Conservation (phyloP, 30 jellyfish, hydroid and myxozoan genomes). For the Pelagia noctiluca region DNA sequence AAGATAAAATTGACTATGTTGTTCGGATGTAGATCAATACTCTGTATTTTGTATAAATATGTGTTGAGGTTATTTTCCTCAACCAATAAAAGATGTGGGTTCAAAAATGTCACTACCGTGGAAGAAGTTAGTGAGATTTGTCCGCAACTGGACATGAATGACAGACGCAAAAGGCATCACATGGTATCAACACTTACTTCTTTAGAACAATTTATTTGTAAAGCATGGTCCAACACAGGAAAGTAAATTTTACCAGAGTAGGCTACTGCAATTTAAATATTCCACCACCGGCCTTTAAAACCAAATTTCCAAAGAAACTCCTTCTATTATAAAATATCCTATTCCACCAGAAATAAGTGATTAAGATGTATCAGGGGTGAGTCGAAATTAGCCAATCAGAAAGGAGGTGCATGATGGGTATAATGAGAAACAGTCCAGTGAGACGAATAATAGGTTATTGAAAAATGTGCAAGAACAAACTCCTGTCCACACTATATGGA, state of each 20-base stretch:
- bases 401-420: too few species aligned
- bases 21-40: background rate
- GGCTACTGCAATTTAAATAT: too few species aligned
- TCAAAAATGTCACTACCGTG: constrained; percentile 78
- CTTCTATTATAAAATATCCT: too few species aligned
- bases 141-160: constrained; percentile 91
- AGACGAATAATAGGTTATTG: too few species aligned
- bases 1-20: background rate
- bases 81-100: constrained; percentile 84
- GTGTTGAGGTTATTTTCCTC: constrained; percentile 30
- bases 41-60: background rate
- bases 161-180: constrained; percentile 76
- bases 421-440: too few species aligned
- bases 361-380: too few species aligned
- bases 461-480: too few species aligned
- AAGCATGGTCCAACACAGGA: background rate
- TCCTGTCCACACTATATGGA: too few species aligned
- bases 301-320: constrained; percentile 33
- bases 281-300: background rate
- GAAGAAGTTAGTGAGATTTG: constrained; percentile 73
- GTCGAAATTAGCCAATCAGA: too few species aligned
- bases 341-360: too few species aligned
- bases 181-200: constrained; percentile 54
- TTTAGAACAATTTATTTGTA: background rate
- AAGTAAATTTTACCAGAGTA: too few species aligned